Conservation (phyloP, 2,888 invertebrate genomes). For the Plebejus anna region DNA sequence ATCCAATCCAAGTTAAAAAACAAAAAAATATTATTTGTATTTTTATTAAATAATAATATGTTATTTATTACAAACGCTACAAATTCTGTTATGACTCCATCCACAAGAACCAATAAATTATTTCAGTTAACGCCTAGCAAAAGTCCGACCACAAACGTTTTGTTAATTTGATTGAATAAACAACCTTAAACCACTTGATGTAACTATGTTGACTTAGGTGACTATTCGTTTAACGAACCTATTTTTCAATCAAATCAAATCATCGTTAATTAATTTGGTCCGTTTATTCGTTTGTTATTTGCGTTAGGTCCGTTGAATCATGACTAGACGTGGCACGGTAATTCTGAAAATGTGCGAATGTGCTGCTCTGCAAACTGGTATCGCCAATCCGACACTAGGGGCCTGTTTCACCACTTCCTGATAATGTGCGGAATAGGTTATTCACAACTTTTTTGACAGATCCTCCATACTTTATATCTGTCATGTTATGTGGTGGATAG, state of each 20-base stretch:
- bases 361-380: too few species aligned
- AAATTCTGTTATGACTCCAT: background rate
- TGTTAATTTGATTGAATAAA: conserved; percentile 25
- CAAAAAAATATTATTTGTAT: too few species aligned
- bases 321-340: too few species aligned
- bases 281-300: background rate
- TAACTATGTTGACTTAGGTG: conserved; percentile 22
- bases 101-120: background rate
- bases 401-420: too few species aligned
- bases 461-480: too few species aligned
- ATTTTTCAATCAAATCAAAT: too few species aligned
- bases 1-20: too few species aligned
- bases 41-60: background rate
- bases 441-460: too few species aligned
- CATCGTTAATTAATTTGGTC: background rate
- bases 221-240: conserved; percentile 21
- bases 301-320: background rate
- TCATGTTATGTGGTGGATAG: too few species aligned
- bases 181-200: conserved; percentile 25
- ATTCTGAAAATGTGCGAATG: too few species aligned
- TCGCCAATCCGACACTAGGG: too few species aligned
- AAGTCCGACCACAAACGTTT: conserved; percentile 6
- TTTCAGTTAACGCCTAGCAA: background rate
- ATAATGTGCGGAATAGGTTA: too few species aligned
- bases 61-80: background rate